These are phyloP conservation scores for Cheilosia grossa DNA, from an alignment of 2,888 invertebrate genomes.

Conservation along the genomic window DNA sequence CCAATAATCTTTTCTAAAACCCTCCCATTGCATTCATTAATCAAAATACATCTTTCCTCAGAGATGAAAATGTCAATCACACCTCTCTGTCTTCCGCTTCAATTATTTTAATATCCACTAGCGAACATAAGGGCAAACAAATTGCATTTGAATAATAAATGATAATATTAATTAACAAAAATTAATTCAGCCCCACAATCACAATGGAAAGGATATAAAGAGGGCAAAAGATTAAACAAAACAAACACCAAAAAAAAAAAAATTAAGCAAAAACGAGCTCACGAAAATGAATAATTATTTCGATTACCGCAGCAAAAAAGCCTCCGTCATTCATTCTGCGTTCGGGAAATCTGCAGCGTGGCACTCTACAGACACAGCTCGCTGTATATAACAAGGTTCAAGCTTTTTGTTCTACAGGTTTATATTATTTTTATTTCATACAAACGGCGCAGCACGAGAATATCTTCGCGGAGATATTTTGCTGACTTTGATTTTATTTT, in stretches of 20 bases:
- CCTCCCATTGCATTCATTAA: too few relatives aligned
- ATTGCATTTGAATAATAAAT: conserved; percentile 69
- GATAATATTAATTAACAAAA: conserved; percentile 69
- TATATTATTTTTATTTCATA: too few relatives aligned
- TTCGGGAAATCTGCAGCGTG: not conserved
- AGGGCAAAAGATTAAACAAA: not conserved
- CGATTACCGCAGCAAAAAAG: conserved; percentile 57
- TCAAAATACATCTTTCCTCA: too few relatives aligned
- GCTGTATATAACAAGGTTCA: too few relatives aligned
- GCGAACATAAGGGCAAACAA: conserved; percentile 39
- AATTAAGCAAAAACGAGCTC: not conserved
- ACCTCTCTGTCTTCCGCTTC: conserved; percentile 30
- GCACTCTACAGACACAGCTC: too few relatives aligned
- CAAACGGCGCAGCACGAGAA: too few relatives aligned
- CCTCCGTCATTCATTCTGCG: conserved; percentile 26
- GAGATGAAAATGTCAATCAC: not conserved
- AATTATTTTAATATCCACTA: conserved; percentile 31
- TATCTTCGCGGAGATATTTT: too few relatives aligned
- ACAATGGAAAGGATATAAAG: conserved; percentile 4
- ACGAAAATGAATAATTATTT: conserved; percentile 67
- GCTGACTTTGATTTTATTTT: too few relatives aligned
- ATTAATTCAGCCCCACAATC: conserved; percentile 61
- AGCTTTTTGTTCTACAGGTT: too few relatives aligned
- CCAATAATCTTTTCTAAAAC: too few relatives aligned
- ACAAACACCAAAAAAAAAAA: not conserved